phyloP scores from a whole-genome alignment of 1,140 invertebrate species.

The Ceratina australensis region DNA sequence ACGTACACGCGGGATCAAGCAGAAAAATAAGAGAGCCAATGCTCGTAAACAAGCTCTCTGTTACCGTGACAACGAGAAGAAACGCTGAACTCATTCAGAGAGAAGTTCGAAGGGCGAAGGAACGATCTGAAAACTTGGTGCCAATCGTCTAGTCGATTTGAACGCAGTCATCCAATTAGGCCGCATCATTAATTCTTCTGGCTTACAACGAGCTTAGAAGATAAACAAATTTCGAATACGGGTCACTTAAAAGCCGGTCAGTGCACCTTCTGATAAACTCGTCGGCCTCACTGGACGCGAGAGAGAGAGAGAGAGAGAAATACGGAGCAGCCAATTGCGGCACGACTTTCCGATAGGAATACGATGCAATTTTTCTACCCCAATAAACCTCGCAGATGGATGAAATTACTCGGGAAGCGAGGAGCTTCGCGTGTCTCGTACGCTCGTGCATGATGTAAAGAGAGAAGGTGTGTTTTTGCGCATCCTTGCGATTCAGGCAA shows the following conservation, averaged over 20 bases:
- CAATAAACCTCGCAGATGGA: slow-evolving; percentile 15
- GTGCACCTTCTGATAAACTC: slow-evolving; percentile 33
- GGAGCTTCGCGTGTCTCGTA: not conserved
- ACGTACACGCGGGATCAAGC: slow-evolving; percentile 23
- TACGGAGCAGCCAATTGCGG: slow-evolving; percentile 11
- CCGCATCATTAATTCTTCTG: slow-evolving; percentile 9
- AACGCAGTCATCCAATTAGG: not conserved
- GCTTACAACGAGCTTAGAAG: not conserved
- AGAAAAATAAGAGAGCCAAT: slow-evolving; percentile 24
- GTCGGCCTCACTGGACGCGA: not conserved
- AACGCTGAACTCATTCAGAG: not conserved
- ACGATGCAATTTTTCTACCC: slow-evolving; percentile 38
- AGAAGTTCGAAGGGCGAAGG: no score
- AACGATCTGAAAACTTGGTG: no score
- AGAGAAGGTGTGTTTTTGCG: no score
- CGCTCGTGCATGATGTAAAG: not conserved
- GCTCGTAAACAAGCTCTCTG: slow-evolving; percentile 24
- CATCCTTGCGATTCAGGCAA: no score
- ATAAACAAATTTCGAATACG: slow-evolving; percentile 36
- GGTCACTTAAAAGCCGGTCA: slow-evolving; percentile 31
- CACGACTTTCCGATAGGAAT: slow-evolving; percentile 24
- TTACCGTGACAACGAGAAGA: slow-evolving; percentile 17
- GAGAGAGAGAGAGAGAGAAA: no score
- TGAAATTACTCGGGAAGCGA: slow-evolving; percentile 5
- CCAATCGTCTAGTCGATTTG: no score